Percentiles rank a stretch among this genome's conserved stretches.
Conservation (phyloP, 2,888 invertebrate species). For the Ochropacha duplaris region DNA sequence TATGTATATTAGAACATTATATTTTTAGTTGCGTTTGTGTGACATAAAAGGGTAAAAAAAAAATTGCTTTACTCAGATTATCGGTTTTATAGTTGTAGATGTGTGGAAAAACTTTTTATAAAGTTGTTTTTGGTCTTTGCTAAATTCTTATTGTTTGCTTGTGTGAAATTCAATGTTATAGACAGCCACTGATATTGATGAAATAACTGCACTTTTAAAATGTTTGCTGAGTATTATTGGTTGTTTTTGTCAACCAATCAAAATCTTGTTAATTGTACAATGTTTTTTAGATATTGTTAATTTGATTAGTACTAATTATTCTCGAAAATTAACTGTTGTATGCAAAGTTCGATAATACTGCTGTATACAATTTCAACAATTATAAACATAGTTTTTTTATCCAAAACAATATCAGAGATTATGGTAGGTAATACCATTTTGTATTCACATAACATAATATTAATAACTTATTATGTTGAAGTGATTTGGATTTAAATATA, state of each 20-base stretch:
- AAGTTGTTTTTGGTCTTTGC: background rate
- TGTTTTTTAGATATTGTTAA: background rate
- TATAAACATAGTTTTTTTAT: background rate
- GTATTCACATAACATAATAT: no score
- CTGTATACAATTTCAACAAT: background rate
- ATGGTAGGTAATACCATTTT: background rate
- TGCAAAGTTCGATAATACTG: background rate
- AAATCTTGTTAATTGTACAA: background rate
- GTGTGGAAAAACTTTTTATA: background rate
- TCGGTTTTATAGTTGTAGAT: constrained; percentile 1
- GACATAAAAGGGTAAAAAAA: background rate
- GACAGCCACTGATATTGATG: background rate
- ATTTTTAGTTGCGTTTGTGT: background rate
- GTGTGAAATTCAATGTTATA: background rate
- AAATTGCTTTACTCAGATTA: background rate
- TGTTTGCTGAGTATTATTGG: background rate
- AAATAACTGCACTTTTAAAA: background rate
- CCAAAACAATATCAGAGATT: background rate
- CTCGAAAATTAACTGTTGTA: no score
- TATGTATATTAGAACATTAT: background rate
- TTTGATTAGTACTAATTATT: background rate
- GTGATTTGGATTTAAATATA: background rate
- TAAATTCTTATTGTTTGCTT: background rate
- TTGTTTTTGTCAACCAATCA: background rate
- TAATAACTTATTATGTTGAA: no score